Conservation (phyloP, 2,888 invertebrate species). For the Criorhina ranunculi region DNA sequence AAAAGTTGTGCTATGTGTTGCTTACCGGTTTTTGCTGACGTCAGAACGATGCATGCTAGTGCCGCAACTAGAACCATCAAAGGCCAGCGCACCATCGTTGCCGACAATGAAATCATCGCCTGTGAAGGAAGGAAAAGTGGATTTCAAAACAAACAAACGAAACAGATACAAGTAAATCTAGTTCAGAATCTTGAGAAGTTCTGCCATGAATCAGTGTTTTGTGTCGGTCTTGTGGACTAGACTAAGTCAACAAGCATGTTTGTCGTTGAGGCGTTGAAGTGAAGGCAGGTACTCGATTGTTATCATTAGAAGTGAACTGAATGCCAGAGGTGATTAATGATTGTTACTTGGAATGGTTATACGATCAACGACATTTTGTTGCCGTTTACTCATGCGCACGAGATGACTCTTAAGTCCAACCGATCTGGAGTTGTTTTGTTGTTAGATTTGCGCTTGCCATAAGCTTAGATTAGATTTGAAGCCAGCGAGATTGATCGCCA, state of each 20-base stretch:
- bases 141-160: neutral
- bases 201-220: conserved; percentile 15
- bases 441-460: too few relatives aligned
- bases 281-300: conserved; percentile 8
- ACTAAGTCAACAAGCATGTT: neutral
- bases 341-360: neutral
- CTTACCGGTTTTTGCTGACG: conserved; percentile 73
- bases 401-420: too few relatives aligned
- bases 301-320: conserved; percentile 4
- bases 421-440: too few relatives aligned
- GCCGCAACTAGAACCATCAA: conserved; percentile 65
- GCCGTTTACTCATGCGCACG: too few relatives aligned
- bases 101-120: conserved; percentile 67
- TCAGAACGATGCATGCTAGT: conserved; percentile 60
- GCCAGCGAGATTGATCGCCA: too few relatives aligned
- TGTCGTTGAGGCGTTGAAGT: neutral
- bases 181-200: conserved; percentile 24
- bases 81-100: conserved; percentile 63
- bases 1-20: neutral
- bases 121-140: conserved; percentile 23
- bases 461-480: too few relatives aligned
- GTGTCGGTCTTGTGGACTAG: neutral
- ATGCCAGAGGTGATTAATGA: neutral
- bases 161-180: conserved; percentile 1
- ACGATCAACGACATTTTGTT: neutral